Evolutionary conservation across 2,797 vertebrate species (phyloP), one percentile per base, ranked within the genome.

Genomic region (Halcyon smyrnensis): DNA sequence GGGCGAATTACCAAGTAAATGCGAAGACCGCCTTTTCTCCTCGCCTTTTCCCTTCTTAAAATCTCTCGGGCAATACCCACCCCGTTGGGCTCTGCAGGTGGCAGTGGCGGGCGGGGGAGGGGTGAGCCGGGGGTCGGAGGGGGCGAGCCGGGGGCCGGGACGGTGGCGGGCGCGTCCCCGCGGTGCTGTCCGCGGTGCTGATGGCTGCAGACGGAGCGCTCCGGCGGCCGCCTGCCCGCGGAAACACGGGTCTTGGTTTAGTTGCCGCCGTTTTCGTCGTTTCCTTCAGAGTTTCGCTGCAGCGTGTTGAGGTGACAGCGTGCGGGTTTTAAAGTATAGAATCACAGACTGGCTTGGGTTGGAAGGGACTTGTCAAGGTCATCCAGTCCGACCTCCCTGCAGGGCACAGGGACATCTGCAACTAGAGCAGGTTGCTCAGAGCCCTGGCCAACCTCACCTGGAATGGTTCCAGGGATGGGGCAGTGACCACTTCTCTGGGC

Each of bases 141-240:
- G 64, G 64, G n/a, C 13, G 43, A 9, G 30, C 43, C 17, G 64
- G n/a, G 15, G n/a, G 23, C 57, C 24, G 23, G 30, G 30, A 15
- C 50, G 50, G 50, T 51, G 50, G 27, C 32, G 23, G 60, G 18
- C 39, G 27, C 12, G 57, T 14, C 21, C 20, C 41, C 63, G 32
- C 11, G 45, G 91, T 56, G 97, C 98, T 98, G 98, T 98, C 98
- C 98, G 84, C 62, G 98, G 98, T 98, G n/a, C 98, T 98, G 98
- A 90, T 12, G 8, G 5, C 9, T 7, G 43, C 17, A 25, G 48
- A 14, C 12, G 12, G 8, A 24, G 23, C 24, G 48, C 48, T 50
- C 48, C 23, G 48, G 23, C 48, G 14, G 48, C 48, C 13, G 23
- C 48, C 43, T 19, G 17, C 34, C 3, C 41, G 2, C 8, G 23